phyloP scores from a whole-genome alignment of 1,140 invertebrate genomes.

The Campoletis sonorensis region DNA sequence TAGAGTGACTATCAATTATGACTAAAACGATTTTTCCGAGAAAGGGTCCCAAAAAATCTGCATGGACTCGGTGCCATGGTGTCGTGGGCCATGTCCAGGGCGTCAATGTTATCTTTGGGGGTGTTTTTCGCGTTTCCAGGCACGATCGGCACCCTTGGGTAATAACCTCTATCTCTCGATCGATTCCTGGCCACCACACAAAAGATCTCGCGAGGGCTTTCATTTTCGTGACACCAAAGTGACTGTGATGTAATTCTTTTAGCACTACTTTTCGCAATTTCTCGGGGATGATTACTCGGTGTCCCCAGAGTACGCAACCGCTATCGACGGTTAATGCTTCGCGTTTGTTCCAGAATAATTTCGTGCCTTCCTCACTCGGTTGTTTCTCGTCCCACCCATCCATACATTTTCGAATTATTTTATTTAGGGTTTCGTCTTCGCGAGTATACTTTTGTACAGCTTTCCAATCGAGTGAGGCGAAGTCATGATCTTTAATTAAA shows the following conservation, averaged over 20 bases:
- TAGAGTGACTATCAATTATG: conserved; percentile 31
- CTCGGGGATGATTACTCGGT: conserved; percentile 68
- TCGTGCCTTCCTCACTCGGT: not conserved
- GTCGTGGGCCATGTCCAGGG: conserved; percentile 18
- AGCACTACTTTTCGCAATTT: conserved; percentile 57
- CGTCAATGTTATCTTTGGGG: conserved; percentile 17
- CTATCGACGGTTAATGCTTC: conserved; percentile 48
- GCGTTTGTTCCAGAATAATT: conserved; percentile 21
- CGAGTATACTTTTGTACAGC: not conserved
- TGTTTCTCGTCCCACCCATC: conserved; percentile 37
- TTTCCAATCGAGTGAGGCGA: conserved; percentile 4
- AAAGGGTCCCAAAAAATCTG: conserved; percentile 17
- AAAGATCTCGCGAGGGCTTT: conserved; percentile 69
- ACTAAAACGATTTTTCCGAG: not conserved
- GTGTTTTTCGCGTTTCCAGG: not conserved
- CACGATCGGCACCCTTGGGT: not conserved
- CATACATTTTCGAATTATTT: conserved; percentile 27
- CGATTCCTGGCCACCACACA: conserved; percentile 70
- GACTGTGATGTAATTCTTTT: conserved; percentile 66
- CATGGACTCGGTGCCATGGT: conserved; percentile 20
- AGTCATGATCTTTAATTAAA: not conserved
- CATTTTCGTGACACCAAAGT: conserved; percentile 72
- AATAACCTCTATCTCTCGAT: not conserved
- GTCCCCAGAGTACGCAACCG: conserved; percentile 58
- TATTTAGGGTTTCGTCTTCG: not conserved